phyloP scores from a whole-genome alignment of 2,888 invertebrate genomes.

The Andrena camellia region DNA sequence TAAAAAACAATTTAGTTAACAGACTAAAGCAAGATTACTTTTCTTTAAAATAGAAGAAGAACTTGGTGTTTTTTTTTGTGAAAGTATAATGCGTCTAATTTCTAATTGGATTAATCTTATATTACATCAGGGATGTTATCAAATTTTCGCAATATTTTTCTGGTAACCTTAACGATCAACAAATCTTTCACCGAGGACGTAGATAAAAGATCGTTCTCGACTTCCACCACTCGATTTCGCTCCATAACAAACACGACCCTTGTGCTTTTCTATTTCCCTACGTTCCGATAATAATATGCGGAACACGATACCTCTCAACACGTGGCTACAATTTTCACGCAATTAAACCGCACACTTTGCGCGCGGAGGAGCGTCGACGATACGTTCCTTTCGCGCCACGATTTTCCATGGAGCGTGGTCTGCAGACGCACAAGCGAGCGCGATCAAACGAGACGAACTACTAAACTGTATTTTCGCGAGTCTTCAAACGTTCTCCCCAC shows the following conservation, averaged over 20 bases:
- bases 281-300: neutral
- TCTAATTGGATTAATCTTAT: too few species aligned
- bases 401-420: neutral
- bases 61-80: too few species aligned
- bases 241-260: slow-evolving; percentile 4
- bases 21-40: too few species aligned
- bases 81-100: too few species aligned
- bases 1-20: too few species aligned
- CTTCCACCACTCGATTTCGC: neutral
- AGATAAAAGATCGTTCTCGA: slow-evolving; percentile 2
- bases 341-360: slow-evolving; percentile 12
- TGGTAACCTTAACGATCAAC: neutral
- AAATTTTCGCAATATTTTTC: too few species aligned
- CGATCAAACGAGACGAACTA: neutral
- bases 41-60: too few species aligned
- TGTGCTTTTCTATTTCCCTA: neutral
- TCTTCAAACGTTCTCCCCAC: slow-evolving; percentile 10
- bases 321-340: slow-evolving; percentile 3
- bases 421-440: neutral
- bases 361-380: slow-evolving; percentile 9
- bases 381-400: slow-evolving; percentile 2
- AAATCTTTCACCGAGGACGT: slow-evolving; percentile 25
- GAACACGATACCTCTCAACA: neutral
- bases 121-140: too few species aligned
- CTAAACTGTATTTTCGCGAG: neutral